These are phyloP conservation scores for Hyperoplus lanceolatus DNA, from an alignment of 2,797 vertebrate species.

Conservation along the genomic window DNA sequence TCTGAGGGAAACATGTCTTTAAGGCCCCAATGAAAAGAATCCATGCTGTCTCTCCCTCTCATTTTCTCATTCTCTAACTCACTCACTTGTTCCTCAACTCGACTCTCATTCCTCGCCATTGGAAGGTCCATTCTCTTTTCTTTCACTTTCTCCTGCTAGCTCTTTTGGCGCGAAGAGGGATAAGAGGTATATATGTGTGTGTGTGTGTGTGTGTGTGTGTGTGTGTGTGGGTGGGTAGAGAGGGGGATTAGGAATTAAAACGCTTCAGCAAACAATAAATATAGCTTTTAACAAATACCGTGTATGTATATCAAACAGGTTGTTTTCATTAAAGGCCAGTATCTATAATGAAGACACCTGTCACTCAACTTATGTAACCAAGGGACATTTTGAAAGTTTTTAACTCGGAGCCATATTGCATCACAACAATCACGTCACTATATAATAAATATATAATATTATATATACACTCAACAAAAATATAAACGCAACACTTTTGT, in stretches of 20 bases:
- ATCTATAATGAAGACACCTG: constrained; percentile 6
- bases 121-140: constrained; percentile 72
- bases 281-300: constrained; percentile 39
- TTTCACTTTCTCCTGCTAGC: constrained; percentile 72
- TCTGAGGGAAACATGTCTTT: constrained; percentile 88
- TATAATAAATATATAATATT: no score
- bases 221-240: constrained; percentile 17
- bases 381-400: no score
- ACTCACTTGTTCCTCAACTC: constrained; percentile 82
- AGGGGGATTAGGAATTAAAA: constrained; percentile 63
- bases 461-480: no score
- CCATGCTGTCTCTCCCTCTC: constrained; percentile 85
- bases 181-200: constrained; percentile 48
- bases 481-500: no score
- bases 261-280: constrained; percentile 61
- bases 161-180: constrained; percentile 77
- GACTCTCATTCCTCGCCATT: constrained; percentile 76
- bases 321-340: constrained; percentile 2
- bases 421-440: no score
- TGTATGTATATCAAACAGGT: constrained; percentile 40
- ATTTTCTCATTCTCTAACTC: constrained; percentile 83
- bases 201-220: constrained; percentile 33
- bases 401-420: no score
- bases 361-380: background rate
- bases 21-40: constrained; percentile 86